phyloP scores from a whole-genome alignment of 2,888 invertebrate genomes.

The Chironomus riparius region DNA sequence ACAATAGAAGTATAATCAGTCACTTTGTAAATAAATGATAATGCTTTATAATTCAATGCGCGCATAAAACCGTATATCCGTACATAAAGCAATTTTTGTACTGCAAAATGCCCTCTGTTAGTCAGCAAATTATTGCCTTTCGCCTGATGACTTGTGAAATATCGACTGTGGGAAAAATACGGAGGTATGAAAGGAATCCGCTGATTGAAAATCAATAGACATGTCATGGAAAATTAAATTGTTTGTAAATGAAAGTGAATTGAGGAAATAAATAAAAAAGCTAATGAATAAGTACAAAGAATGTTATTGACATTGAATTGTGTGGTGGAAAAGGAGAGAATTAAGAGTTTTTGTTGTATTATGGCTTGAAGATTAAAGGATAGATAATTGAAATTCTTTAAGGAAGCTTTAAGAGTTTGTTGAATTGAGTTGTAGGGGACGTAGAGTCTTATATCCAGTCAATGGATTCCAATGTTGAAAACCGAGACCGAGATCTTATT shows the following conservation, averaged over 20 bases:
- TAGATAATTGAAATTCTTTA: no score
- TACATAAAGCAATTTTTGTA: background rate
- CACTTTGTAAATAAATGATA: no score
- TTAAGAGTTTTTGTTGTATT: no score
- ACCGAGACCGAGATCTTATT: no score
- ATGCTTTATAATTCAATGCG: no score
- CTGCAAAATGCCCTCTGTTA: background rate
- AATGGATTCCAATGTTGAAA: no score
- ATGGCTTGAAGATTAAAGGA: no score
- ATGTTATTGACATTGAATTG: conserved; percentile 2
- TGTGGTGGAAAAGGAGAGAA: no score
- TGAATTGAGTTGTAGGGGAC: no score
- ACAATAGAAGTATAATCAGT: background rate
- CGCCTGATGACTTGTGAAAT: background rate
- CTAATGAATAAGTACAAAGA: background rate
- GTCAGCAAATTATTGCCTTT: background rate
- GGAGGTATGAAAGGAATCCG: background rate
- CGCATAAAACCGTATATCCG: no score
- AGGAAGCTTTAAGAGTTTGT: no score
- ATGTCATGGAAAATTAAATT: background rate
- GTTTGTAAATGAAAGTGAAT: background rate
- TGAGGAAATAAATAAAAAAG: background rate
- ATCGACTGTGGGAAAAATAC: background rate
- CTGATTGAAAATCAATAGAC: conserved; percentile 3
- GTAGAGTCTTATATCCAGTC: no score